Evolutionary conservation across 2,113 vertebrate species (phyloP).

Genomic region (Physeter macrocephalus): DNA sequence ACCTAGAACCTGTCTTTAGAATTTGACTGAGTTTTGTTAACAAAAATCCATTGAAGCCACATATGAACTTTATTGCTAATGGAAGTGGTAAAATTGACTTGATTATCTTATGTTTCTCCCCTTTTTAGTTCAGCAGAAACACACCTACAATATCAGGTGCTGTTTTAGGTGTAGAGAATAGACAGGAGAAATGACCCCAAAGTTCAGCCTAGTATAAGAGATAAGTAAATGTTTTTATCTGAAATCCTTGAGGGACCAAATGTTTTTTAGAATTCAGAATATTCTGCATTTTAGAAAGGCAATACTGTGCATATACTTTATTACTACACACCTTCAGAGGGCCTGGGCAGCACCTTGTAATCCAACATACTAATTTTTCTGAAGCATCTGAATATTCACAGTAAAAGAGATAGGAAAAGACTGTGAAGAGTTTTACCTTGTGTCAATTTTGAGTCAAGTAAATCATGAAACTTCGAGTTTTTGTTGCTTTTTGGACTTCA

Average conservation of each 20-base stretch:
- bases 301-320: neutral
- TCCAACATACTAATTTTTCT: neutral
- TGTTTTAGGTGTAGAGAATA: neutral
- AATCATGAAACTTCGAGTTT: neutral
- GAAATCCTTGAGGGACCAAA: neutral
- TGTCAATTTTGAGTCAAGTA: neutral
- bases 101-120: neutral
- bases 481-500: neutral
- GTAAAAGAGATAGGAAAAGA: neutral
- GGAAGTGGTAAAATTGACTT: neutral
- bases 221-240: neutral
- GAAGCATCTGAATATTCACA: neutral
- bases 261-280: neutral
- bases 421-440: neutral
- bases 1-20: neutral
- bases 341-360: neutral
- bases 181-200: neutral
- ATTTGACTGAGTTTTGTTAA: slow-evolving; percentile 7
- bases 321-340: neutral
- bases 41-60: neutral
- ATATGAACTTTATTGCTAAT: neutral
- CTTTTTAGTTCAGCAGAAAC: neutral
- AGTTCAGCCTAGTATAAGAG: neutral
- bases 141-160: neutral
- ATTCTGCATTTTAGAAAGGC: neutral